Conservation (phyloP, 2,797 vertebrate genomes). For the Odontamblyopus rebecca region DNA sequence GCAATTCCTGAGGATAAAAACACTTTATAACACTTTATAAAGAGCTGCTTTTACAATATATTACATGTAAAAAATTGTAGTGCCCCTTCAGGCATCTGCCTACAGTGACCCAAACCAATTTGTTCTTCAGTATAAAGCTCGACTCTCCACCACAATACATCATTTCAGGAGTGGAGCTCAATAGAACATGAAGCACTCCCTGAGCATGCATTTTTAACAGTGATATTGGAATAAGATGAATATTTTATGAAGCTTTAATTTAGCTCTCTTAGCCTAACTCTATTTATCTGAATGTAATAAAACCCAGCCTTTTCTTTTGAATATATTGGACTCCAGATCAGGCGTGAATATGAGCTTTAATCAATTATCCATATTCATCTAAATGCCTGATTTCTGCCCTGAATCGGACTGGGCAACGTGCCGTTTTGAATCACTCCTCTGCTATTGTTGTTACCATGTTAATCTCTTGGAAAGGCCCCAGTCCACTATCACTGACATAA, state of each 20-base stretch:
- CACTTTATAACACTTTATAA: too few species aligned
- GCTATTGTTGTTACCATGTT: conserved; percentile 12
- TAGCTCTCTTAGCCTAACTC: conserved; percentile 9
- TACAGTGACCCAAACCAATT: neutral
- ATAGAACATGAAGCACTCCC: conserved; percentile 19
- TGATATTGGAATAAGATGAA: conserved; percentile 12
- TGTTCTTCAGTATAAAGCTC: conserved; percentile 1
- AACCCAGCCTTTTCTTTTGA: conserved; percentile 29
- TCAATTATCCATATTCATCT: conserved; percentile 34
- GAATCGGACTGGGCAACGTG: neutral
- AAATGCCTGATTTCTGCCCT: conserved; percentile 14
- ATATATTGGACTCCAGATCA: conserved; percentile 12
- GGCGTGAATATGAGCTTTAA: conserved; percentile 24
- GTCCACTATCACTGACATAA: conserved; percentile 25
- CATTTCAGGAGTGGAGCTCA: neutral
- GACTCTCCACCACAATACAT: neutral
- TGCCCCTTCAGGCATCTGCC: neutral
- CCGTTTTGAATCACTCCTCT: conserved; percentile 8
- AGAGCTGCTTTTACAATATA: too few species aligned
- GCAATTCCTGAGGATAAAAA: too few species aligned
- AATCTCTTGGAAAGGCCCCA: conserved; percentile 15
- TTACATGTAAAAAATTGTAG: too few species aligned
- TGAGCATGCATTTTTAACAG: conserved; percentile 18
- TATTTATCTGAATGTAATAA: conserved; percentile 21
- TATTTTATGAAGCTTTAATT: conserved; percentile 29